Base-by-base conservation (phyloP, 2,888 invertebrate species). In the Cremastinae sp. region DNA sequence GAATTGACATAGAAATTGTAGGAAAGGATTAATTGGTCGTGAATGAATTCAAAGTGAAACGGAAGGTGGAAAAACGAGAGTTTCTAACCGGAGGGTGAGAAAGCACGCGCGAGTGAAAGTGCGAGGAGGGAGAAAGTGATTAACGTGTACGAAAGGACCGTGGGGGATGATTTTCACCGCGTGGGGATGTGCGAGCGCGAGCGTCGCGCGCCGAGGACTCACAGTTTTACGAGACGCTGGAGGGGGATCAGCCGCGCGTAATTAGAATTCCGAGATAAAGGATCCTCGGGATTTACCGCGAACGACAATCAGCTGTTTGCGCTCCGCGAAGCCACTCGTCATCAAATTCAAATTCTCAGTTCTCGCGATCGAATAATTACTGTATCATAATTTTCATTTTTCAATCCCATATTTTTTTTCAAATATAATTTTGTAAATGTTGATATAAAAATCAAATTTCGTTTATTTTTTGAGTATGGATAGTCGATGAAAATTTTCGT, bases 231-330 rank as follows among this genome's bases (percentile, higher is more conserved):
- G 16, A 51, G 39, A 22, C 20, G 49, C n/a, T 28, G 28, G 18
- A n/a, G n/a, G 10, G 12, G 39, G 45, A 37, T 49, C 47, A 71
- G 66, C 61, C 56, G 53, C 18, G 80, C 82, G 83, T 83, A 85
- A 85, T 85, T 85, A 77, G 62, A 85, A 84, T 82, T 84, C 16
- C 80, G 83, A 80, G 79, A 79, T 81, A 81, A 79, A 80, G 80
- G 65, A 75, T 71, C 72, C 62, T 68, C 75, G 74, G 75, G 75
- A 53, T 68, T 71, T 77, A 78, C 49, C 78, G 75, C 66, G 75
- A 80, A 68, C 82, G 83, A 84, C 84, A 85, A 85, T 85, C 85
- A 85, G 83, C 85, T 84, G 84, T 81, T 79, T 81, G 75, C 81
- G 79, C 59, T 81, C 78, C 78, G 74, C 78, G 80, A 72, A 74